Evolutionary conservation across 2,797 vertebrate species (phyloP).

Genomic region (Protosalanx chinensis): DNA sequence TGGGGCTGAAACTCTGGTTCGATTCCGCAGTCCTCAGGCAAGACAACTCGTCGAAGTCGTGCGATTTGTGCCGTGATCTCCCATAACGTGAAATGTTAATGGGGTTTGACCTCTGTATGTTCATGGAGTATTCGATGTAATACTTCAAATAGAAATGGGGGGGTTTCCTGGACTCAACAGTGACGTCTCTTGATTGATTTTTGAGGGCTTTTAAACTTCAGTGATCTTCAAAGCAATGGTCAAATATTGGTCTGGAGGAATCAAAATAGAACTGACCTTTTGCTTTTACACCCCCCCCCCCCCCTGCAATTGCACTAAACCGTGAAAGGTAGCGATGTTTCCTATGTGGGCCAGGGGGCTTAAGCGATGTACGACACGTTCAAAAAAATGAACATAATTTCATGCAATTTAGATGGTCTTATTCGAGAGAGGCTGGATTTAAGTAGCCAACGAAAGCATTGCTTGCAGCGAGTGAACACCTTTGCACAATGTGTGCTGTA

Average conservation of each 20-base stretch:
- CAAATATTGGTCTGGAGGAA: not conserved
- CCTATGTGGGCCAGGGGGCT: conserved; percentile 15
- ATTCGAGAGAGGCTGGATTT: conserved; percentile 23
- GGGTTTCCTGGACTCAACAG: conserved; percentile 39
- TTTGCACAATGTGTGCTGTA: conserved; percentile 30
- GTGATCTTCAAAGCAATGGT: conserved; percentile 24
- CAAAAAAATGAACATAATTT: conserved; percentile 21
- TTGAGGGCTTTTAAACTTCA: conserved; percentile 18
- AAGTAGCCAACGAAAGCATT: conserved; percentile 14
- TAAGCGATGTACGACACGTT: conserved; percentile 19
- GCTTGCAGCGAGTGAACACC: conserved; percentile 11
- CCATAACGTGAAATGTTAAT: conserved; percentile 99
- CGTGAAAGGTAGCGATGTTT: not conserved
- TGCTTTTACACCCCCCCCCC: not conserved
- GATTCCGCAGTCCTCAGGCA: conserved; percentile 91
- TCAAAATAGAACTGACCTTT: not conserved
- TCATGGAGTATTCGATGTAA: conserved; percentile 91
- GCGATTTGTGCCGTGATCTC: conserved; percentile 96
- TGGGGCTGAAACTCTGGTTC: conserved; percentile 95
- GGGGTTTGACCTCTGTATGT: conserved; percentile 99
- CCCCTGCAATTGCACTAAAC: not conserved
- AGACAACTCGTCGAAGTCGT: conserved; percentile 95
- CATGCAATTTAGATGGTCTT: conserved; percentile 25
- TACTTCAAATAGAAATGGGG: conserved; percentile 58
- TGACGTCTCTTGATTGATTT: not conserved